Evolutionary conservation across 2,888 invertebrate genomes (phyloP).

Genomic region (Noctua fimbriata): DNA sequence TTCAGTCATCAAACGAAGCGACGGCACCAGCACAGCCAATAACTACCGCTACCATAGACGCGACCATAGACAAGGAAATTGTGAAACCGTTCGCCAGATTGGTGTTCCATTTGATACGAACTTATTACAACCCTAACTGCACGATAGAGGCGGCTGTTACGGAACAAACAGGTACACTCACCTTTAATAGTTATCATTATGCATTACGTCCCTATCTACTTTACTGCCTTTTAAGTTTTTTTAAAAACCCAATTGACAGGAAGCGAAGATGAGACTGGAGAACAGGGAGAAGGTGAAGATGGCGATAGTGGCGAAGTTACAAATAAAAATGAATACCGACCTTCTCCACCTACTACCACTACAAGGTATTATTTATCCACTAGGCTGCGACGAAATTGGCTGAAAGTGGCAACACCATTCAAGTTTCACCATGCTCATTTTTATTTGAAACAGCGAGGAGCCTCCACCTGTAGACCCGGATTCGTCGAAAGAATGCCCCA

Average conservation of each 20-base stretch:
- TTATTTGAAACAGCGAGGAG: slow-evolving; percentile 69
- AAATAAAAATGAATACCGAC: slow-evolving; percentile 29
- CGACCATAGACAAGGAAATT: slow-evolving; percentile 71
- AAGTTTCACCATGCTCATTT: background rate
- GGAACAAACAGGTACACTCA: slow-evolving; percentile 57
- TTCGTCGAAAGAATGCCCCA: slow-evolving; percentile 76
- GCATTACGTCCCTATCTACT: background rate
- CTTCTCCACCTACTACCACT: slow-evolving; percentile 53
- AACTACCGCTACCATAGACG: slow-evolving; percentile 71
- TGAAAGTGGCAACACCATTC: background rate
- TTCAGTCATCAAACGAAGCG: slow-evolving; percentile 84
- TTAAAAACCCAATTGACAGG: slow-evolving; percentile 23
- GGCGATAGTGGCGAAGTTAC: background rate
- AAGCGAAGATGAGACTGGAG: background rate
- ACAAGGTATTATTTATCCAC: slow-evolving; percentile 57
- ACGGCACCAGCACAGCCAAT: slow-evolving; percentile 85
- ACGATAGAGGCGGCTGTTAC: slow-evolving; percentile 54
- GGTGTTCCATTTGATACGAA: slow-evolving; percentile 78
- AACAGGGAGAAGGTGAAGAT: background rate
- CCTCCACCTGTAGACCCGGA: slow-evolving; percentile 74
- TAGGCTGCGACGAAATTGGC: background rate
- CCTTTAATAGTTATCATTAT: background rate
- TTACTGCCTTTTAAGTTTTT: background rate
- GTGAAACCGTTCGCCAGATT: slow-evolving; percentile 83
- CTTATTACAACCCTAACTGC: slow-evolving; percentile 77